Evolutionary conservation across 2,888 invertebrate species (phyloP).

Genomic region (Pegoplata infirma): DNA sequence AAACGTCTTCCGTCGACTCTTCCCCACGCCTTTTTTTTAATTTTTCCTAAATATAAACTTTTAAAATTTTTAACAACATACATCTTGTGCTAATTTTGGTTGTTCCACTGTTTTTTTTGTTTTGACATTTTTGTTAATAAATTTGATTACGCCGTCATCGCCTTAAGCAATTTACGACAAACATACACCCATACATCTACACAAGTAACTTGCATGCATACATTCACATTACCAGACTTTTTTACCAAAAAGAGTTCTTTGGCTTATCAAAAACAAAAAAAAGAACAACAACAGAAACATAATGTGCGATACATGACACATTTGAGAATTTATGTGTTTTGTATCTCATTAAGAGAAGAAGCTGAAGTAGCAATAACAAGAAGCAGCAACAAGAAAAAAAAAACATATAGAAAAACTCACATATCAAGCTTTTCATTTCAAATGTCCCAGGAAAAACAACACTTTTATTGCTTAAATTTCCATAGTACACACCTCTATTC

Average conservation of each 20-base stretch:
- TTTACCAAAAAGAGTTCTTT: slow-evolving; percentile 60
- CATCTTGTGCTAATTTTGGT: not conserved
- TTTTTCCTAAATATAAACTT: not conserved
- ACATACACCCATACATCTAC: slow-evolving; percentile 24
- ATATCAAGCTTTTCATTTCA: too few species aligned
- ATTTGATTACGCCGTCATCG: slow-evolving; percentile 72
- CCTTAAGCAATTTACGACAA: slow-evolving; percentile 66
- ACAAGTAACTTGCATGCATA: not conserved
- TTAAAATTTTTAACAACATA: not conserved
- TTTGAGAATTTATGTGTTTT: slow-evolving; percentile 76
- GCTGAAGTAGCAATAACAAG: slow-evolving; percentile 44
- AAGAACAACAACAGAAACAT: slow-evolving; percentile 65
- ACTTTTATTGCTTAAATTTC: too few species aligned
- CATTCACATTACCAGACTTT: not conserved
- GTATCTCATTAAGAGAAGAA: slow-evolving; percentile 75
- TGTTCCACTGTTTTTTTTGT: slow-evolving; percentile 44
- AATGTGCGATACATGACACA: slow-evolving; percentile 75
- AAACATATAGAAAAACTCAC: slow-evolving; percentile 16
- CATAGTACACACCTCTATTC: too few species aligned
- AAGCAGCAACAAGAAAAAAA: slow-evolving; percentile 35
- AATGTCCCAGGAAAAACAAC: too few species aligned
- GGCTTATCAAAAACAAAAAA: slow-evolving; percentile 72
- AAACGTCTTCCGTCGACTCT: too few species aligned
- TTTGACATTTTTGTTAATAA: slow-evolving; percentile 67
- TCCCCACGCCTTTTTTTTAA: not conserved